Evolutionary conservation across 2,888 invertebrate genomes (phyloP), one percentile per base, ranked within the genome.

Genomic region (Horisme vitalbata): DNA sequence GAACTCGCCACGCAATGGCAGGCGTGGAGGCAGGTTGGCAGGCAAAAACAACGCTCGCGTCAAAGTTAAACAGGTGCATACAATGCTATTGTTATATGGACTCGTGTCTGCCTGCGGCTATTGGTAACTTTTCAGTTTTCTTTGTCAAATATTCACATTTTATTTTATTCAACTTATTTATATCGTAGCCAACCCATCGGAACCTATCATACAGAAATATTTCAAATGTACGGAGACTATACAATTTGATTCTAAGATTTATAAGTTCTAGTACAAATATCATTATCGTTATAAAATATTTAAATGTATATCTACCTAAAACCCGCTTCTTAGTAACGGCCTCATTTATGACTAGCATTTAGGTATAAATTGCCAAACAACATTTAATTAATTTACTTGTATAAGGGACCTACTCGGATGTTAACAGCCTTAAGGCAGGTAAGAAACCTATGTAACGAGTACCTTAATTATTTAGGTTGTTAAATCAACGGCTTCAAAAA

Each of bases 31-130:
- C 51, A 14, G 32, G 35, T 41, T 43, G 48, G 35, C 50, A 59
- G 53, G 67, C 75, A 84, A 82, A 84, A 85, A 84, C 83, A 82
- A 76, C 75, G 68, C 70, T 64, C 62, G 62, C 70, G 70, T 77
- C 83, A 79, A 77, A 80, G 73, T 68, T 67, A 71, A 57, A 36
- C 44, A 53, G 51, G 67, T 70, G 71, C 68, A 23, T 57, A 71
- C 66, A 57, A 63, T 56, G 56, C 68, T 59, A 80, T 83, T 83
- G 81, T 83, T 78, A 51, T 62, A 57, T 54, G 53, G 61, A 62
- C 66, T 65, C 59, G 46, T 65, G 63, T 68, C 66, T 60, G 57
- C 59, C 56, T 58, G 51, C 56, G 59, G 57, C 59, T 64, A 41
- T 43, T 57, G 39, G 26, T 37, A 53, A 39, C 47, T 52, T 55